Conservation (phyloP, 2,888 invertebrate species). For the Drosophila phalerata region DNA sequence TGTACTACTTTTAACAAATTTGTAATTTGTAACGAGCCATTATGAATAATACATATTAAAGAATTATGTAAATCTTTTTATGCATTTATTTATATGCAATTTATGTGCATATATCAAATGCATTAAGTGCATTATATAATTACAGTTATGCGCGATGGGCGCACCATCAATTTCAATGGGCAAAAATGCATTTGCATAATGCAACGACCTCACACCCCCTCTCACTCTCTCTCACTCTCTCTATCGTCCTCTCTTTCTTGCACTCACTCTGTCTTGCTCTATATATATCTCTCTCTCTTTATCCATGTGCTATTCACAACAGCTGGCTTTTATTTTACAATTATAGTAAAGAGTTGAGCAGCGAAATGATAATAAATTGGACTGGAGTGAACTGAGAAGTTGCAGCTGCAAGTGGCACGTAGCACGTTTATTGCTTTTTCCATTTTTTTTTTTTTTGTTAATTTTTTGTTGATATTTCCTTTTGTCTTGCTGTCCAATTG, state of each 20-base stretch:
- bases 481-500: neutral
- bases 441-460: slow-evolving; percentile 3
- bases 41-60: slow-evolving; percentile 53
- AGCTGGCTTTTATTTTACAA: slow-evolving; percentile 25
- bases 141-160: slow-evolving; percentile 60
- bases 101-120: slow-evolving; percentile 36
- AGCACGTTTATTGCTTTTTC: slow-evolving; percentile 21
- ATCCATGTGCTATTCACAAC: slow-evolving; percentile 8
- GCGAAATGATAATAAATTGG: neutral
- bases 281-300: neutral
- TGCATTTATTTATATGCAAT: slow-evolving; percentile 22
- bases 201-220: slow-evolving; percentile 9
- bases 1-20: neutral
- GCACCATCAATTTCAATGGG: slow-evolving; percentile 72
- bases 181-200: slow-evolving; percentile 71
- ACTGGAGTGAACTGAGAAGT: slow-evolving; percentile 6
- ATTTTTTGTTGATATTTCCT: neutral
- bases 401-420: slow-evolving; percentile 44
- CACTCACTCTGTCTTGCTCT: neutral
- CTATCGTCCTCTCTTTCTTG: neutral
- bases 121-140: slow-evolving; percentile 70
- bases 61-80: slow-evolving; percentile 28
- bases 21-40: slow-evolving; percentile 1
- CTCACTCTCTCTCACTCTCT: neutral
- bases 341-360: neutral